Percentiles rank a stretch among this genome's conserved stretches.
Conservation (phyloP, 2,888 invertebrate genomes). For the Lasioglossum leucozonium region DNA sequence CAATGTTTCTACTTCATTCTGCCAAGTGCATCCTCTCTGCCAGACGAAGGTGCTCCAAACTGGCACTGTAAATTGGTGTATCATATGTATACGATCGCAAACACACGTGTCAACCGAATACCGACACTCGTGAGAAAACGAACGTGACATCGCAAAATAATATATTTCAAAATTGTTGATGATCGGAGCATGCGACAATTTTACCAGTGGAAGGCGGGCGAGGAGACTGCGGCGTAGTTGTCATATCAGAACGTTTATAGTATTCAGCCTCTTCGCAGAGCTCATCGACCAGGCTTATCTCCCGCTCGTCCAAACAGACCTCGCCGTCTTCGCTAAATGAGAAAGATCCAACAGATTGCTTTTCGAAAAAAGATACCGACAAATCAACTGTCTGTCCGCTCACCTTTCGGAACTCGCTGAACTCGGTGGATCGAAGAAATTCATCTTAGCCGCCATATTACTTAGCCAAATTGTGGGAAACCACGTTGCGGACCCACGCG, state of each 20-base stretch:
- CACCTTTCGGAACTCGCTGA: conserved; percentile 96
- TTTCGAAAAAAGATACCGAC: background rate
- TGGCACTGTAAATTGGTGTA: conserved; percentile 57
- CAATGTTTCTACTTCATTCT: conserved; percentile 38
- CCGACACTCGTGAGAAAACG: background rate
- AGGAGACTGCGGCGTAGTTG: conserved; percentile 89
- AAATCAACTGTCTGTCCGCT: background rate
- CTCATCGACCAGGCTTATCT: conserved; percentile 77
- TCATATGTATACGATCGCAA: background rate
- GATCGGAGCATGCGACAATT: background rate
- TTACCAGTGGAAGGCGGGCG: conserved; percentile 91
- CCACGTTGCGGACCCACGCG: conserved; percentile 26
- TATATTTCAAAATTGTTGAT: background rate
- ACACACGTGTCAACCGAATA: background rate
- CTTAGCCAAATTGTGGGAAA: background rate
- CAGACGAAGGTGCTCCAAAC: conserved; percentile 58
- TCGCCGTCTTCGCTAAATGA: conserved; percentile 77
- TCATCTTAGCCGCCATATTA: conserved; percentile 86
- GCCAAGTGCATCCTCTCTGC: conserved; percentile 39
- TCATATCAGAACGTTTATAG: conserved; percentile 75
- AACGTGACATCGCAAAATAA: background rate
- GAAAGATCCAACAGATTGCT: background rate
- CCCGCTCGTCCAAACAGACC: conserved; percentile 76
- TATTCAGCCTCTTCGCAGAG: conserved; percentile 76
- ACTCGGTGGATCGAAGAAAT: conserved; percentile 93